Percentiles rank a stretch among this genome's conserved stretches.
Evolutionary conservation across 2,888 invertebrate species (phyloP).

Genomic region (Eilema griseolum): DNA sequence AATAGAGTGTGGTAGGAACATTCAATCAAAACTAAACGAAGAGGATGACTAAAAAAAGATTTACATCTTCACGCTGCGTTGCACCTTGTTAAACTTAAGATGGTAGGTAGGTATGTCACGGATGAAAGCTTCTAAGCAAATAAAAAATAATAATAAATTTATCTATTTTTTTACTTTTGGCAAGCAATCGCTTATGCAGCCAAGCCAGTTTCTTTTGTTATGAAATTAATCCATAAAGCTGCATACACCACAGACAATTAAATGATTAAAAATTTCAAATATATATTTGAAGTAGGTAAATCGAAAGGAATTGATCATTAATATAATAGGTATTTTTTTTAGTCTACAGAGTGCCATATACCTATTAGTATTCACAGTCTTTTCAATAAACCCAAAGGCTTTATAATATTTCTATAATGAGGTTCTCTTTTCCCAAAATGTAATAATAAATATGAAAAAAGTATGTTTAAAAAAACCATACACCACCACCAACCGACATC

Average conservation of each 20-base stretch:
- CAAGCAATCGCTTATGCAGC: neutral
- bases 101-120: neutral
- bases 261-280: too few species aligned
- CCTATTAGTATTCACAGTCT: neutral
- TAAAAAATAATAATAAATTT: neutral
- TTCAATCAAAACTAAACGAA: neutral
- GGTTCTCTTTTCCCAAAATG: neutral
- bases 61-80: neutral
- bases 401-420: neutral
- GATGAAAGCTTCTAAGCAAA: neutral
- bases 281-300: too few species aligned
- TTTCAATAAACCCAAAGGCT: neutral
- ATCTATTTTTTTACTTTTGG: too few species aligned
- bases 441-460: neutral
- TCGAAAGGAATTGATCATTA: too few species aligned
- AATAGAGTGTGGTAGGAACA: too few species aligned
- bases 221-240: too few species aligned
- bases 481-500: too few species aligned
- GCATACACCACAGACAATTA: too few species aligned
- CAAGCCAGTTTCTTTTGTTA: too few species aligned
- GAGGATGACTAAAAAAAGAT: neutral
- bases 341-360: neutral
- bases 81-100: neutral
- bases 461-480: too few species aligned
- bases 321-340: neutral